Conservation (phyloP, 2,888 invertebrate species). For the Pardosa pseudoannulata region DNA sequence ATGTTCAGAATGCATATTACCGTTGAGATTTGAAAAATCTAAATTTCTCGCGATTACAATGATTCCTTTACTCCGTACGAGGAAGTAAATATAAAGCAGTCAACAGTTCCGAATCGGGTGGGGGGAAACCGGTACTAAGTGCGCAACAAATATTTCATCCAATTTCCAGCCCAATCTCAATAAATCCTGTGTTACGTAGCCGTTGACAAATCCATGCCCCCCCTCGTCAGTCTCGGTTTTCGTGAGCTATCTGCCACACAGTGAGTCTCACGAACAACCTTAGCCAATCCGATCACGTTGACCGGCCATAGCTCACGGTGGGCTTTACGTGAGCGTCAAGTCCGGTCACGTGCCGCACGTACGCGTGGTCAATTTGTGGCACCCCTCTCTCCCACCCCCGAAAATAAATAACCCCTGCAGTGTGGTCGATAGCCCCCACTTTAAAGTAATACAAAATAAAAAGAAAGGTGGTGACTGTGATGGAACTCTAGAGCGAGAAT, state of each 20-base stretch:
- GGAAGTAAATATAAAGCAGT: too few species aligned
- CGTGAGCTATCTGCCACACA: neutral
- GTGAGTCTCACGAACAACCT: neutral
- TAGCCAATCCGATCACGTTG: slow-evolving; percentile 42
- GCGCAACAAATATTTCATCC: too few species aligned
- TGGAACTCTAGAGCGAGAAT: too few species aligned
- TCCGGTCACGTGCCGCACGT: slow-evolving; percentile 48
- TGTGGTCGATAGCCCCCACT: slow-evolving; percentile 18
- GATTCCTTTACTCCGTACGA: too few species aligned
- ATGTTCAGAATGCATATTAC: too few species aligned
- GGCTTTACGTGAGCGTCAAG: slow-evolving; percentile 1
- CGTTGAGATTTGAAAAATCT: too few species aligned
- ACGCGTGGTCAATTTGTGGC: slow-evolving; percentile 45
- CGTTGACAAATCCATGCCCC: neutral
- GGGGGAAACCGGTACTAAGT: too few species aligned
- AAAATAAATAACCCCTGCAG: slow-evolving; percentile 57
- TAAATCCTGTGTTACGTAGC: neutral
- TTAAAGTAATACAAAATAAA: neutral
- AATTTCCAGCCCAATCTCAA: too few species aligned
- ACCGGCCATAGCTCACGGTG: slow-evolving; percentile 32
- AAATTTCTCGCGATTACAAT: too few species aligned
- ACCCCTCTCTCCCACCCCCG: neutral
- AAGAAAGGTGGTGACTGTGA: too few species aligned
- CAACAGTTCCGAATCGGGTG: too few species aligned
- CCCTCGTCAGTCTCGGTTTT: neutral